Evolutionary conservation across 2,797 vertebrate species (phyloP).

Genomic region (Chrysocyon brachyurus): DNA sequence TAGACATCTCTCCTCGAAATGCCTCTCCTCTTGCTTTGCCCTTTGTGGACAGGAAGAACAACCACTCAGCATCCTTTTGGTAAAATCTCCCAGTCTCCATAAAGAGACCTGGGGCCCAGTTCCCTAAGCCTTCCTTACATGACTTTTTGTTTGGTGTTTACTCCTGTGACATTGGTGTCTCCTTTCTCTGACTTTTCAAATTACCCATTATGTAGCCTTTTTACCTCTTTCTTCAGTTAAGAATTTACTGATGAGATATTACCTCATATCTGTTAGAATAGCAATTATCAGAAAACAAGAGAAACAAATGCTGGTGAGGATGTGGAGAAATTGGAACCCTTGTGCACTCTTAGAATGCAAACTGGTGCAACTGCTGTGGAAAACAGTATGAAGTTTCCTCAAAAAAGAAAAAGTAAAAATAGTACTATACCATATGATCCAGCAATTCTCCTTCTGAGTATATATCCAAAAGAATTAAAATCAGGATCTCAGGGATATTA

Average conservation of each 20-base stretch:
- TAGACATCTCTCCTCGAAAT: not conserved
- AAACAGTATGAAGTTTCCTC: not conserved
- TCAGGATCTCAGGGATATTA: not conserved
- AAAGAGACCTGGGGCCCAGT: not conserved
- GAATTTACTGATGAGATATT: not conserved
- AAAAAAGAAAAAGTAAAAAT: not conserved
- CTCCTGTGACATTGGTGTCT: not conserved
- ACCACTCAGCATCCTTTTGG: not conserved
- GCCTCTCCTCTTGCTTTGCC: not conserved
- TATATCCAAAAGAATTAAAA: not conserved
- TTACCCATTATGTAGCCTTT: not conserved
- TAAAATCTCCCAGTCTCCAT: not conserved
- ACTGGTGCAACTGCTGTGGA: not conserved
- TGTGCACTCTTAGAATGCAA: not conserved
- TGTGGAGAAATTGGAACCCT: not conserved
- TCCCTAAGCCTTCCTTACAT: not conserved
- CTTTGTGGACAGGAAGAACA: not conserved
- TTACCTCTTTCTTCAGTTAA: conserved; percentile 30
- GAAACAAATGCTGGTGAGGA: not conserved
- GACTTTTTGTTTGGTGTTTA: not conserved
- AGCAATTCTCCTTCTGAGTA: not conserved
- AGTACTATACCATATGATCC: not conserved
- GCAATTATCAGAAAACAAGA: not conserved
- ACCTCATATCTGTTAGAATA: not conserved
- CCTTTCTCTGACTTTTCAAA: not conserved